Evolutionary conservation across 64 coral and sea anemone species (phyloP), one percentile per base, ranked within the genome.

Genomic region (Stichodactyla helianthus): DNA sequence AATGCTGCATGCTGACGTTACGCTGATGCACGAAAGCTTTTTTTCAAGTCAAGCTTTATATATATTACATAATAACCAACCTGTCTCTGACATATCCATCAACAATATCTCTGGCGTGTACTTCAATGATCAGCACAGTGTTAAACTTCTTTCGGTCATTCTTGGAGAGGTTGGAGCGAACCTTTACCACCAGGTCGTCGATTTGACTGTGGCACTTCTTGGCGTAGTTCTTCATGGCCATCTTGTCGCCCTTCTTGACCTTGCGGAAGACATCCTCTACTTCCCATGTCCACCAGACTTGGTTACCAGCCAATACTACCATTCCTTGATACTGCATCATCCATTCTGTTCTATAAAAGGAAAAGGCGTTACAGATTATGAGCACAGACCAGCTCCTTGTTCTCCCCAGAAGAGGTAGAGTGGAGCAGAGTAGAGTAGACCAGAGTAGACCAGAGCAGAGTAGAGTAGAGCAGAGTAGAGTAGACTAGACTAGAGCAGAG

Each of bases 201-300:
- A 98, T 98, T 74, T 98, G 95, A 28, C 83, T 92, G 87, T 98
- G 95, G 86, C 93, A 94, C 70, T 98, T 98, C 88, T 84, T 94
- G 54, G 95, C 95, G 59, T 98, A 98, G 79, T 98, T 98, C 90
- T 98, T 98, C 95, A 98, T 94, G 26, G 89, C 95, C 95, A 98
- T 98, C 58, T 98, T 98, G 84, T 98, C 95, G 62, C 95, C 95
- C 86, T 98, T 98, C 79, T 98, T 98, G 16, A 98, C 95, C 78
- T 98, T 98, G 22, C 86, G 87, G 81, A 98, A 98, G 70, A 98
- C 95, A 88, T 98, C 95, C 82, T 98, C 95, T 12, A 98, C 95
- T 64, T 98, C 95, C 95, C 96, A 98, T 20, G 96, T 98, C 93
- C 96, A 98, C 96, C 96, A 98, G 8, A 94, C 96, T 82, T 98